These are phyloP conservation scores for Mormyrus iriodes DNA, from an alignment of 2,113 vertebrate genomes.

Conservation along the genomic window DNA sequence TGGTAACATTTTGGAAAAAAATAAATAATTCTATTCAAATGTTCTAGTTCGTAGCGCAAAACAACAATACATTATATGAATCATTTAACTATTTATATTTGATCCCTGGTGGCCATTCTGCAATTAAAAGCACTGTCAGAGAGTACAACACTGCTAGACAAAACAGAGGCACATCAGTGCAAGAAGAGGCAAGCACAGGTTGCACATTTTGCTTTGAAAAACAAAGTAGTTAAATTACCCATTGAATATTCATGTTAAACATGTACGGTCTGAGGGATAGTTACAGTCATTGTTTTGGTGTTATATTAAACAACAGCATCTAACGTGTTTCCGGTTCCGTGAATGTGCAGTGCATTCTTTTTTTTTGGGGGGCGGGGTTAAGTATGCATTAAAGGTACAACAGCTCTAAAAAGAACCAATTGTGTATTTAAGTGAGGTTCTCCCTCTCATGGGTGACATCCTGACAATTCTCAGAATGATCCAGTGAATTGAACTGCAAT, in stretches of 20 bases:
- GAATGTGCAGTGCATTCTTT: too few relatives aligned
- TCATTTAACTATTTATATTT: not conserved
- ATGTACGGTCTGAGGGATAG: not conserved
- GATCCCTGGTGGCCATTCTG: not conserved
- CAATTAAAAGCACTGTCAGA: not conserved
- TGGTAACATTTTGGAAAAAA: too few relatives aligned
- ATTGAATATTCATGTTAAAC: too few relatives aligned
- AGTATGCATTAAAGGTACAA: not conserved
- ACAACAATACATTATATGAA: not conserved
- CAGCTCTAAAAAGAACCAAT: not conserved
- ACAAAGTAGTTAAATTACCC: too few relatives aligned
- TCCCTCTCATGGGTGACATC: not conserved
- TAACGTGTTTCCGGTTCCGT: too few relatives aligned
- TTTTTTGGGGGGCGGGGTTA: not conserved
- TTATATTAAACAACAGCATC: too few relatives aligned
- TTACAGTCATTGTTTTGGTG: not conserved
- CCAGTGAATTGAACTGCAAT: not conserved
- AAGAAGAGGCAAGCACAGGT: not conserved
- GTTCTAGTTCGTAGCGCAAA: not conserved
- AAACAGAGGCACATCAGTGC: not conserved
- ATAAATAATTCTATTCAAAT: not conserved
- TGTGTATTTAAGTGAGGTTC: not conserved
- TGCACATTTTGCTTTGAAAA: not conserved
- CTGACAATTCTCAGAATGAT: not conserved
- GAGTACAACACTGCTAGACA: not conserved